Percentiles rank a stretch among this genome's conserved stretches.
phyloP scores from a whole-genome alignment of 2,797 vertebrate genomes.

The Lycodopsis pacificus region DNA sequence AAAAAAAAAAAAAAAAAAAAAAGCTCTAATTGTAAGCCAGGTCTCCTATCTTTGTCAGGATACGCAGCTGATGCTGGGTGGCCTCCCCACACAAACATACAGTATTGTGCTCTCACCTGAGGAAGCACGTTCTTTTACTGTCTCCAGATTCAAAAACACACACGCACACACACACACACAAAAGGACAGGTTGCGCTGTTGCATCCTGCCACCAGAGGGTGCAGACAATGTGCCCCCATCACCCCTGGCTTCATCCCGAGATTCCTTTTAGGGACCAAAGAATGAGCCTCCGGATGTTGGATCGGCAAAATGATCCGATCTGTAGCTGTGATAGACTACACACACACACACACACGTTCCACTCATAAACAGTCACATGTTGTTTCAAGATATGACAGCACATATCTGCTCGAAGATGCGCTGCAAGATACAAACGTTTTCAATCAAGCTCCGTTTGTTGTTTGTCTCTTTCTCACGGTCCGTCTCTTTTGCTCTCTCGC shows the following conservation, averaged over 20 bases:
- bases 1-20: constrained; percentile 25
- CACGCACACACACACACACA: constrained; percentile 40
- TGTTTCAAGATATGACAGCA: constrained; percentile 45
- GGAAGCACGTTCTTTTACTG: constrained; percentile 49
- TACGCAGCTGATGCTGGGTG: constrained; percentile 70
- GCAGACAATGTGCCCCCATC: constrained; percentile 84
- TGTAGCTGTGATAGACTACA: constrained; percentile 36
- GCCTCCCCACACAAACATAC: constrained; percentile 63
- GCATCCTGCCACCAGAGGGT: constrained; percentile 85
- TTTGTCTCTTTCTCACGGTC: constrained; percentile 20
- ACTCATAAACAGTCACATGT: constrained; percentile 22
- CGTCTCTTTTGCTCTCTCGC: background rate
- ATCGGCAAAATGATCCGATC: constrained; percentile 55
- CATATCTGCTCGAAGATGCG: constrained; percentile 47
- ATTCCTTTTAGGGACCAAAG: constrained; percentile 63
- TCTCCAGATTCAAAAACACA: constrained; percentile 23
- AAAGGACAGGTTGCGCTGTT: constrained; percentile 72
- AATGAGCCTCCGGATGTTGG: constrained; percentile 71
- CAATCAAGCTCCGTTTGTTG: constrained; percentile 18
- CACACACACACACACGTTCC: constrained; percentile 9
- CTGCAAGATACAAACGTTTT: constrained; percentile 47
- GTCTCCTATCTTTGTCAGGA: constrained; percentile 71
- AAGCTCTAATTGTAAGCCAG: constrained; percentile 66
- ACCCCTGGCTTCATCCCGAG: constrained; percentile 52
- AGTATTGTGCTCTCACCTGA: constrained; percentile 65